These are phyloP conservation scores for Philonicus albiceps DNA, from an alignment of 2,888 invertebrate genomes.

Conservation along the genomic window DNA sequence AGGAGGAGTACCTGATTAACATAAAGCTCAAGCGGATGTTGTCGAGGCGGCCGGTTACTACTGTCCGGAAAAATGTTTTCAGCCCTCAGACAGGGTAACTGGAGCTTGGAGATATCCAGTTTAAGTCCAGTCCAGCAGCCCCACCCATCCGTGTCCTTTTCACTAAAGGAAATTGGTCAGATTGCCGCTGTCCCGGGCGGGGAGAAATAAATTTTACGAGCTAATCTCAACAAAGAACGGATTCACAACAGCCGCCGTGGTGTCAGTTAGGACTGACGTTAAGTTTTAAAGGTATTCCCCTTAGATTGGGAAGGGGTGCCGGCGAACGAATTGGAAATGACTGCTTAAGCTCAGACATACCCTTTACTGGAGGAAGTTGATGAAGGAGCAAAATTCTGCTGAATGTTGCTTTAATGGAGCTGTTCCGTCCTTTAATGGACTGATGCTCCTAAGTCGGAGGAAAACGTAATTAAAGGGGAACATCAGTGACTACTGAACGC, in stretches of 20 bases:
- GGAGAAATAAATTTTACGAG: neutral
- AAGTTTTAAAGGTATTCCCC: neutral
- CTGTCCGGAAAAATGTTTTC: neutral
- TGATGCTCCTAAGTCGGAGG: neutral
- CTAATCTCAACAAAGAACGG: neutral
- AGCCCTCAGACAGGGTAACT: neutral
- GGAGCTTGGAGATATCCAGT: neutral
- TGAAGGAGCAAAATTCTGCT: neutral
- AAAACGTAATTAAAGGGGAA: neutral
- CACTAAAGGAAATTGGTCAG: neutral
- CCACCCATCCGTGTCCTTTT: neutral
- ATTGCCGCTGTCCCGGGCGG: neutral
- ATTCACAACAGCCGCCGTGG: neutral
- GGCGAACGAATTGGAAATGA: neutral
- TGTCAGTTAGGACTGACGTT: neutral
- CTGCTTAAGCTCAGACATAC: neutral
- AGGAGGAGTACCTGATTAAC: neutral
- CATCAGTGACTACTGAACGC: neutral
- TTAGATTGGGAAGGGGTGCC: neutral
- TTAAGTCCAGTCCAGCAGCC: too few species aligned
- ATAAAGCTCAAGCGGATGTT: neutral
- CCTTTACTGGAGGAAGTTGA: neutral
- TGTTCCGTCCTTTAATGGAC: neutral
- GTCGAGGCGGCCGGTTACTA: neutral
- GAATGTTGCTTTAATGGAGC: neutral